Conservation (phyloP, 2,113 vertebrate species). For the Cepphus grylle region DNA sequence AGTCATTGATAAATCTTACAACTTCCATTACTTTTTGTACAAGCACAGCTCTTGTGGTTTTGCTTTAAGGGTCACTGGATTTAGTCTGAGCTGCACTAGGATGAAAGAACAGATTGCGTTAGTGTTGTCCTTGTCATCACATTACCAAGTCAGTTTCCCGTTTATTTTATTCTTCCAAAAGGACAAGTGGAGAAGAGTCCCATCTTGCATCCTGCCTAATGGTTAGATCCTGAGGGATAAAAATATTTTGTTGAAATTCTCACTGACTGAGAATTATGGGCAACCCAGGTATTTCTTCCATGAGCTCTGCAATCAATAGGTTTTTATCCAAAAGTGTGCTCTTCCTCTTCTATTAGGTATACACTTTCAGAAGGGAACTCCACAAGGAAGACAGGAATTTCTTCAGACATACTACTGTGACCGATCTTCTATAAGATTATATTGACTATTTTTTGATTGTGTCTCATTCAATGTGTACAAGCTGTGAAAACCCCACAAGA, state of each 20-base stretch:
- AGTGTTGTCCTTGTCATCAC: neutral
- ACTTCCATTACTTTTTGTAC: neutral
- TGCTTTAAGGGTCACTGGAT: neutral
- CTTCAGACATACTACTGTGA: neutral
- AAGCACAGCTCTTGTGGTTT: neutral
- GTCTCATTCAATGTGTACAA: neutral
- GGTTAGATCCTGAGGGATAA: neutral
- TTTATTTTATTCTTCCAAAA: neutral
- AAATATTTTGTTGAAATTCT: neutral
- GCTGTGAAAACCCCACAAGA: neutral
- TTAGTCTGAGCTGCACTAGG: neutral
- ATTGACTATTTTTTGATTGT: neutral
- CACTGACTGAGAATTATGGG: neutral
- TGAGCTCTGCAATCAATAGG: neutral
- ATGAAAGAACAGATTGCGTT: neutral
- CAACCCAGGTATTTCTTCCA: neutral
- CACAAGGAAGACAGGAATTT: neutral
- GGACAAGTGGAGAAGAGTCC: neutral
- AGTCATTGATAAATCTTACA: neutral
- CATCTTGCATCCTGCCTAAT: neutral
- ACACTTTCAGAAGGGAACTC: neutral
- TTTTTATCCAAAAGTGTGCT: neutral
- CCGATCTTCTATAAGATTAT: neutral
- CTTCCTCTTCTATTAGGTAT: neutral
- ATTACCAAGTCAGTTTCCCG: neutral